phyloP scores from a whole-genome alignment of 2,113 vertebrate genomes.

The Blennius ocellaris region DNA sequence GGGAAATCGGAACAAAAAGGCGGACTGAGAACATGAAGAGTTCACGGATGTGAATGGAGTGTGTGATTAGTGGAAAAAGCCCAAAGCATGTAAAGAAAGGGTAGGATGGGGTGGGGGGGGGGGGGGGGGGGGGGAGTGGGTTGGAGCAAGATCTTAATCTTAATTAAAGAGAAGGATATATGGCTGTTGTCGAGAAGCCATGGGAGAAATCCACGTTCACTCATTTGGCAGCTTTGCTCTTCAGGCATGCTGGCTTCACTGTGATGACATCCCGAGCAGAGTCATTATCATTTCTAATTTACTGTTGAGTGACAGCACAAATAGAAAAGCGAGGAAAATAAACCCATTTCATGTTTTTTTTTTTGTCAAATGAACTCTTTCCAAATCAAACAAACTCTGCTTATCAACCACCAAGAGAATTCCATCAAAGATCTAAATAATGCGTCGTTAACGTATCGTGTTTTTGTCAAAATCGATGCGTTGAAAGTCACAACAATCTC shows the following conservation, averaged over 20 bases:
- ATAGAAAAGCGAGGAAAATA: constrained; percentile 37
- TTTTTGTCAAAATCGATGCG: constrained; percentile 9
- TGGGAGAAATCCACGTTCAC: constrained; percentile 69
- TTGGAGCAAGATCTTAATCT: constrained; percentile 59
- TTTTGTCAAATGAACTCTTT: constrained; percentile 28
- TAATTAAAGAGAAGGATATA: constrained; percentile 75
- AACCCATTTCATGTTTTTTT: constrained; percentile 34
- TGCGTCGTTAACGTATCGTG: background rate
- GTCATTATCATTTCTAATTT: constrained; percentile 72
- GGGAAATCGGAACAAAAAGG: background rate
- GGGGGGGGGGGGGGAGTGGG: too few relatives aligned
- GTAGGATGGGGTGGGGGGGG: constrained; percentile 28
- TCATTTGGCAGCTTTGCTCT: constrained; percentile 72
- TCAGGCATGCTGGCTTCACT: constrained; percentile 70
- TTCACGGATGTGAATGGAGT: background rate
- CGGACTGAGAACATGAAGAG: background rate
- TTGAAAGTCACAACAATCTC: constrained; percentile 12
- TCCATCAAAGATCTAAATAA: constrained; percentile 6
- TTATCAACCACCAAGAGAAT: constrained; percentile 22
- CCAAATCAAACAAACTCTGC: constrained; percentile 8
- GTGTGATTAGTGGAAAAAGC: background rate
- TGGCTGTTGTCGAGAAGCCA: constrained; percentile 71
- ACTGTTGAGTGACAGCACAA: constrained; percentile 66
- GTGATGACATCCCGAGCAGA: constrained; percentile 64
- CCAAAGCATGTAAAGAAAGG: constrained; percentile 37